Conservation (phyloP, 2,888 invertebrate species). For the Gasteruption jaculator region DNA sequence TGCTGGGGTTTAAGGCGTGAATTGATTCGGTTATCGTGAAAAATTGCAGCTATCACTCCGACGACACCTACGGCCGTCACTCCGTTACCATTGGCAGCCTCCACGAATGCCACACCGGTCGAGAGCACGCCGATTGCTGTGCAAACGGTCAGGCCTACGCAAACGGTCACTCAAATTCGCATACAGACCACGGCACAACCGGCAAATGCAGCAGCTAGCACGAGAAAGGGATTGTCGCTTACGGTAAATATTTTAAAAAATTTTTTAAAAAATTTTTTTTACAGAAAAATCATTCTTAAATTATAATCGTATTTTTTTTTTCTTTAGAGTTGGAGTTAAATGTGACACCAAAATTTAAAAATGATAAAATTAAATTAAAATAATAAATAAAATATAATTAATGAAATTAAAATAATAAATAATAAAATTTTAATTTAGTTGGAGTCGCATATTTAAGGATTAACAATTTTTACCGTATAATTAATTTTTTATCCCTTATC, state of each 20-base stretch:
- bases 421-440: too few species aligned
- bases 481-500: neutral
- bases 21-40: conserved; percentile 3
- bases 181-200: conserved; percentile 52
- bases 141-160: conserved; percentile 46
- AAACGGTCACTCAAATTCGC: conserved; percentile 57
- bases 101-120: conserved; percentile 37
- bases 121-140: conserved; percentile 43
- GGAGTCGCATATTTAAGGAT: too few species aligned
- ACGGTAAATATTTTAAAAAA: conserved; percentile 59
- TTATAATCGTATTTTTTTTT: too few species aligned
- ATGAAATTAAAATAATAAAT: too few species aligned
- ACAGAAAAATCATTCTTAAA: too few species aligned
- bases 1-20: too few species aligned
- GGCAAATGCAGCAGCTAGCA: conserved; percentile 51
- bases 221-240: conserved; percentile 65
- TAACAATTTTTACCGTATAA: too few species aligned
- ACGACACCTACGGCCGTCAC: conserved; percentile 41
- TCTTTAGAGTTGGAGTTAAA: too few species aligned
- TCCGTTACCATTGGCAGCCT: conserved; percentile 36
- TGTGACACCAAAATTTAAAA: too few species aligned
- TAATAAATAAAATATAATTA: too few species aligned
- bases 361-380: too few species aligned
- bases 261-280: too few species aligned
- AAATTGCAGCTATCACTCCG: conserved; percentile 33